phyloP scores from a whole-genome alignment of 2,797 vertebrate genomes.

The Gallirallus australis region DNA sequence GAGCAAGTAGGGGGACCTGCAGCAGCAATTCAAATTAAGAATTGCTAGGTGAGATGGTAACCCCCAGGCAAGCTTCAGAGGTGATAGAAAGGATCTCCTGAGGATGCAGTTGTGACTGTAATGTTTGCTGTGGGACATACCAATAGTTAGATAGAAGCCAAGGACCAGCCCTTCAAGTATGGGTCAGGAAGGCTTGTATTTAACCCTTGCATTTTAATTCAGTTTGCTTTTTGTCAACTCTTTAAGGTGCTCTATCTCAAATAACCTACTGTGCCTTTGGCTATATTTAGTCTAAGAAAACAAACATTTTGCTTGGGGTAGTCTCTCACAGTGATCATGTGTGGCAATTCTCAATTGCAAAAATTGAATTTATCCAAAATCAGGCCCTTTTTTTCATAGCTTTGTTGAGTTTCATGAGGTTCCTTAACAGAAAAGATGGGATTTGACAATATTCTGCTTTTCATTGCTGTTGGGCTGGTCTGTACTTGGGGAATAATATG shows the following conservation, averaged over 20 bases:
- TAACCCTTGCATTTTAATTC: not conserved
- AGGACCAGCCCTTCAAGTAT: not conserved
- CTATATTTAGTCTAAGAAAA: not conserved
- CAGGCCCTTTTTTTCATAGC: rapidly evolving
- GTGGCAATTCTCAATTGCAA: not conserved
- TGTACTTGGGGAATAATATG: not conserved
- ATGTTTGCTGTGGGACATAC: not conserved
- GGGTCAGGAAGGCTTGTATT: not conserved
- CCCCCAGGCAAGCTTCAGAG: not conserved
- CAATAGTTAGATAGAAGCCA: not conserved
- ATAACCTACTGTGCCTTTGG: not conserved
- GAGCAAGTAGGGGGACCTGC: not conserved
- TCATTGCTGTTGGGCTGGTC: not conserved
- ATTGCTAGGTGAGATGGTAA: not conserved
- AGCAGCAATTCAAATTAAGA: not conserved
- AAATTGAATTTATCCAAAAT: not conserved
- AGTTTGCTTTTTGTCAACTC: not conserved
- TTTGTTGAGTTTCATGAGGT: not conserved
- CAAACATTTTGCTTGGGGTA: not conserved
- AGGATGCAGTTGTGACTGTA: not conserved
- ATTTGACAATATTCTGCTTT: not conserved
- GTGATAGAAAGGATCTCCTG: not conserved
- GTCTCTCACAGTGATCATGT: not conserved
- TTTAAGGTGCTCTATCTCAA: not conserved
- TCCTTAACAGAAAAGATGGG: not conserved